Conservation (phyloP, 2,113 vertebrate species). For the Colossoma macropomum region DNA sequence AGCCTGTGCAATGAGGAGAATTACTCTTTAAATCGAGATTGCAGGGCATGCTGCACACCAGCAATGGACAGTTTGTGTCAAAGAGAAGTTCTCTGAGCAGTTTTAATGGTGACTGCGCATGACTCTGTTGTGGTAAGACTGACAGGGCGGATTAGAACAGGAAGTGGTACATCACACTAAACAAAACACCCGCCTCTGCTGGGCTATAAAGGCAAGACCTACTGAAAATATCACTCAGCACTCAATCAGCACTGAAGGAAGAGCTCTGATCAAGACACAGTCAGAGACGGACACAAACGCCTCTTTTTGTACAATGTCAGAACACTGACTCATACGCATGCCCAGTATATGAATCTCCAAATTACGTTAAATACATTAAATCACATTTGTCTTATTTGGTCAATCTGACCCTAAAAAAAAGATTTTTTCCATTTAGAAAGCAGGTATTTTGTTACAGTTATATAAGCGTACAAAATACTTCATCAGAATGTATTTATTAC, state of each 20-base stretch:
- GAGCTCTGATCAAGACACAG: background rate
- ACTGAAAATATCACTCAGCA: constrained; percentile 27
- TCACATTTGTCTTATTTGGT: no score
- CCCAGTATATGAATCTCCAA: no score
- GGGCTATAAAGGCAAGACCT: constrained; percentile 38
- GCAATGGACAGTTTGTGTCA: background rate
- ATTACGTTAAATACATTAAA: no score
- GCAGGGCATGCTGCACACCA: background rate
- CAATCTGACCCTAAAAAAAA: no score
- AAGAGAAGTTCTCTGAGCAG: background rate
- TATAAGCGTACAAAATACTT: no score
- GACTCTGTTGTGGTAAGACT: background rate
- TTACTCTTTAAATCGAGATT: background rate
- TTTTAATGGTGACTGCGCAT: background rate
- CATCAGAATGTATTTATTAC: no score
- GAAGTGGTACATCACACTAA: constrained; percentile 26
- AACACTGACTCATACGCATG: no score
- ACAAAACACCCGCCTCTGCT: constrained; percentile 5
- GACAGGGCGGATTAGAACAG: constrained; percentile 36
- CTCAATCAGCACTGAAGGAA: background rate
- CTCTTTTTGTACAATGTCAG: no score
- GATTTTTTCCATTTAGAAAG: no score
- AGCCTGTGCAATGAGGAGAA: background rate
- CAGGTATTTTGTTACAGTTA: no score
- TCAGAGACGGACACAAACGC: background rate